phyloP scores from a whole-genome alignment of 1,140 invertebrate genomes.

The Drosophila nigrodunni region DNA sequence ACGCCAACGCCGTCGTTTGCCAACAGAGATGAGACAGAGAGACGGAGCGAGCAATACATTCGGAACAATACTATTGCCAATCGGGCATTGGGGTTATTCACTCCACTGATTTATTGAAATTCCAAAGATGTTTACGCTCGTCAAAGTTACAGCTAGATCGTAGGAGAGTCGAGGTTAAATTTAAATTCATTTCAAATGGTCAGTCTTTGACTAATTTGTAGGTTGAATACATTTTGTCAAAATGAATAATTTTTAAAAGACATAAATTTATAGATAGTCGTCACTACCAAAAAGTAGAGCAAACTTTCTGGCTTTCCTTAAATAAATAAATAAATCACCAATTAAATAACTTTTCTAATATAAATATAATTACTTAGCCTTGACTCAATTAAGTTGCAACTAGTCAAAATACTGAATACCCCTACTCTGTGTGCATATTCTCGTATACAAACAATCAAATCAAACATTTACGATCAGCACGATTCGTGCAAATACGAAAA shows the following conservation, averaged over 20 bases:
- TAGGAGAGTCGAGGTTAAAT: neutral
- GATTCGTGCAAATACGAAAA: constrained; percentile 54
- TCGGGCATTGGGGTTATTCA: constrained; percentile 38
- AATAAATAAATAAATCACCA: too few species aligned
- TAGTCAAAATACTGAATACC: constrained; percentile 39
- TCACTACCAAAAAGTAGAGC: too few species aligned
- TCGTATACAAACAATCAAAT: constrained; percentile 78
- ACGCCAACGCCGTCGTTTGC: constrained; percentile 63
- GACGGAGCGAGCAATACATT: neutral
- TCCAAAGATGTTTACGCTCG: neutral
- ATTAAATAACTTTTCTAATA: too few species aligned
- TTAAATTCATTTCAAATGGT: too few species aligned
- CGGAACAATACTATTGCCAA: constrained; percentile 38
- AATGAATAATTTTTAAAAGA: too few species aligned
- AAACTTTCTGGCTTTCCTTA: too few species aligned
- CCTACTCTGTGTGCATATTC: constrained; percentile 64
- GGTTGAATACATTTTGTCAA: too few species aligned
- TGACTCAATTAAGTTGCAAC: neutral
- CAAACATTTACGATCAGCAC: constrained; percentile 73
- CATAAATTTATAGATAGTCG: too few species aligned
- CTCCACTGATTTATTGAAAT: neutral
- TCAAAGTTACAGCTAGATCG: neutral
- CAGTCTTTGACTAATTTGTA: too few species aligned
- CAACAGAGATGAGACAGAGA: constrained; percentile 47
- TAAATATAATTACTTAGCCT: neutral